Conservation (phyloP, 2,113 vertebrate species). For the Edolisoma coerulescens region DNA sequence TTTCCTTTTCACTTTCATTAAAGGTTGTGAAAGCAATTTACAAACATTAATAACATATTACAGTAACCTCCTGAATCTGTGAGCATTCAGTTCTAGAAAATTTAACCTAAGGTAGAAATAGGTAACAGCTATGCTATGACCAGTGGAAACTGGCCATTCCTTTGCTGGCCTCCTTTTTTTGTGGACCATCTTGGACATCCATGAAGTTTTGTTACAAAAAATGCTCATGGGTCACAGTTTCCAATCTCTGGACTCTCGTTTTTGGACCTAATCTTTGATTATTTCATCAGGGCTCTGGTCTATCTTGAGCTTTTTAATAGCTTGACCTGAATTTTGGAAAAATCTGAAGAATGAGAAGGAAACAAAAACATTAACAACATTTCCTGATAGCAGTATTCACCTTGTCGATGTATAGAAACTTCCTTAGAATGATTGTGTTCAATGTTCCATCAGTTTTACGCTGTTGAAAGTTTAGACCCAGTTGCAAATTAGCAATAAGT, state of each 20-base stretch:
- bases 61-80: not conserved
- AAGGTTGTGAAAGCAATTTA: conserved; percentile 23
- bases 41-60: conserved; percentile 7
- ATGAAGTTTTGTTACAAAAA: not conserved
- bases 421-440: not conserved
- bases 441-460: not conserved
- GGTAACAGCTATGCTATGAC: not conserved
- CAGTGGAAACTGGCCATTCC: not conserved
- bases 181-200: not conserved
- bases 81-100: not conserved
- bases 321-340: not conserved
- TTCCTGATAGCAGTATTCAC: not conserved
- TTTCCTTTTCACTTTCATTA: not conserved
- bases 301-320: not conserved
- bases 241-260: not conserved
- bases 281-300: not conserved
- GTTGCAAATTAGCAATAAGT: not conserved
- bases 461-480: not conserved
- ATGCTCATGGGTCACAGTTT: not conserved
- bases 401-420: not conserved
- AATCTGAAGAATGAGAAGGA: not conserved
- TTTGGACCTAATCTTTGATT: not conserved
- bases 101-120: not conserved
- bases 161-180: not conserved
- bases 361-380: not conserved